Evolutionary conservation across 1,140 invertebrate species (phyloP).

Genomic region (Formica selysi): DNA sequence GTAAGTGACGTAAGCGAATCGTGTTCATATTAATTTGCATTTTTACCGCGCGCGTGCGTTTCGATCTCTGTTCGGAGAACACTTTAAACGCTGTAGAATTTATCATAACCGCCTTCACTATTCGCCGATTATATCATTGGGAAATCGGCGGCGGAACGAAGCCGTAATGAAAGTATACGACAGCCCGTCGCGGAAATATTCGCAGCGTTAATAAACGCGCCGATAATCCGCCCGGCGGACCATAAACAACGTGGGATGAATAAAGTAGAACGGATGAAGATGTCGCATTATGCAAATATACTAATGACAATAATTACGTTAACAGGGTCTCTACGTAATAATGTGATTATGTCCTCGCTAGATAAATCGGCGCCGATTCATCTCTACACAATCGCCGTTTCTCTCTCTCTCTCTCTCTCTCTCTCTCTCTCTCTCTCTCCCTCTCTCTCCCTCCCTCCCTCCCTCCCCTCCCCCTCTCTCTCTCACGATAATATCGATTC

Average conservation of each 20-base stretch:
- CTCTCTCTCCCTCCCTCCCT: too few species aligned
- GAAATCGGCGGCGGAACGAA: conserved; percentile 50
- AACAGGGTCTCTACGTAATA: neutral
- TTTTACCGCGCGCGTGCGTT: conserved; percentile 16
- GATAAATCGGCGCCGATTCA: conserved; percentile 1
- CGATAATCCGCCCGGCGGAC: neutral
- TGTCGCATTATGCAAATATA: conserved; percentile 47
- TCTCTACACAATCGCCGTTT: neutral
- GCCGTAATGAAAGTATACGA: conserved; percentile 24
- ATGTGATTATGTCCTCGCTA: neutral
- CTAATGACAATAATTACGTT: conserved; percentile 45
- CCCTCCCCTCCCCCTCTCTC: too few species aligned
- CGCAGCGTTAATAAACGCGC: conserved; percentile 16
- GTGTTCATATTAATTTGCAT: conserved; percentile 43
- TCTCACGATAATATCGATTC: too few species aligned
- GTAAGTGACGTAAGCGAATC: neutral
- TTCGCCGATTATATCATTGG: conserved; percentile 47
- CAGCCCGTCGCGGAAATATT: conserved; percentile 16
- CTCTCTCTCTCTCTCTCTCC: too few species aligned
- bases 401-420: too few species aligned
- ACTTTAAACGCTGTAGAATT: conserved; percentile 12
- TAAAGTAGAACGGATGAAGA: conserved; percentile 53
- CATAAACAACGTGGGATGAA: conserved; percentile 53
- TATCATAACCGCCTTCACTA: neutral
- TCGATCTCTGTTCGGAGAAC: neutral